phyloP scores from a whole-genome alignment of 2,113 vertebrate genomes.

The Proteles cristata region DNA sequence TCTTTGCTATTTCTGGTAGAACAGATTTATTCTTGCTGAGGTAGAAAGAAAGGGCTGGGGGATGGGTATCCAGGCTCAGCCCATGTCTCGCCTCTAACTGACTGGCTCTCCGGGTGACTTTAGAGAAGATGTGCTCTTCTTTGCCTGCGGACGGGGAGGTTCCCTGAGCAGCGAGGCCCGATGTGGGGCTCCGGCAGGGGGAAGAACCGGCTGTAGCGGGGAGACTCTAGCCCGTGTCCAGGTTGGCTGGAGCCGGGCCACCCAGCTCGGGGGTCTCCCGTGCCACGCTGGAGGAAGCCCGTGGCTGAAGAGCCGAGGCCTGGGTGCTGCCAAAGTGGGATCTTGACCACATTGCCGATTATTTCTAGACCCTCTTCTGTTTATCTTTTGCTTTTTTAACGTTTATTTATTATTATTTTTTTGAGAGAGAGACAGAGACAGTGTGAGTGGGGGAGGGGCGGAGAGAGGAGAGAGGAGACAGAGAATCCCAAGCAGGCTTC shows the following conservation, averaged over 20 bases:
- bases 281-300: not conserved
- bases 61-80: not conserved
- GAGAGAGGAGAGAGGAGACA: no score
- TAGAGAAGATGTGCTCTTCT: not conserved
- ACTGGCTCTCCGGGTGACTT: not conserved
- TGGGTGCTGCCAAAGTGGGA: not conserved
- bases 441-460: no score
- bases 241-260: not conserved
- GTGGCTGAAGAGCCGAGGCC: not conserved
- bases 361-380: not conserved
- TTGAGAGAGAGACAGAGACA: no score
- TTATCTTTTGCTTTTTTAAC: not conserved
- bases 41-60: not conserved
- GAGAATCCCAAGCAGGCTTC: no score
- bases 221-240: accelerated
- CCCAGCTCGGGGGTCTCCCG: accelerated
- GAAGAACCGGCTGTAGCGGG: not conserved
- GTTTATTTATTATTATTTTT: no score
- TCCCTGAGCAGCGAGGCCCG: not conserved
- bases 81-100: accelerated
- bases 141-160: not conserved
- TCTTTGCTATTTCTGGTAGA: slow-evolving; percentile 8
- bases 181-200: no score
- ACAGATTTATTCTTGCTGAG: not conserved
- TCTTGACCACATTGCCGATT: not conserved